Base-by-base conservation (phyloP, 2,888 invertebrate genomes). In the Xestia xanthographa region DNA sequence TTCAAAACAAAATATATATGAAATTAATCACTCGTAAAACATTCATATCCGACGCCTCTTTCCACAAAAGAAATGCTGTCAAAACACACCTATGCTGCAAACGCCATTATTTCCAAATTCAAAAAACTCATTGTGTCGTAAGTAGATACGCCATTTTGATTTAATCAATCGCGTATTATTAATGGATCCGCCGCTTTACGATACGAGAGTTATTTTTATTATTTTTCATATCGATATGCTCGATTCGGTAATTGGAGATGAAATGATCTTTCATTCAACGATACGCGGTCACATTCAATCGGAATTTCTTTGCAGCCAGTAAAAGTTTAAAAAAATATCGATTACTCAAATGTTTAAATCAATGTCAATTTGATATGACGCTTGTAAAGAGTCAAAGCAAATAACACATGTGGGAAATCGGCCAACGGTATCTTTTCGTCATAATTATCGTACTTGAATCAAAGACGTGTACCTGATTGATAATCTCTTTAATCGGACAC, bases 111-210 rank as follows among this genome's bases (percentile, higher is more conserved):
- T 91, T 91, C 90, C 82, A 92, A 93, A 93, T 91, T 90, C 89
- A 83, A 85, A 89, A 92, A 90, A 85, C 84, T 88, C 89, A 90
- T 91, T 92, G 90, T 93, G 88, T 90, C 86, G 84, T 85, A 91
- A 91, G 89, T 87, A 83, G 77, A 87, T 88, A 84, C 84, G 90
- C 89, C 90, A 90, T 93, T 91, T 90, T 89, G 91, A 92, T 92
- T 92, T 91, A 92, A 93, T 93, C 93, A 92, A 92, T 91, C 90
- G 92, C 87, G 81, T 89, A 90, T 93, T 93, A 93, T 93, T 93
- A 92, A 93, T 93, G 90, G 91, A 88, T 88, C 79, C 66, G 79
- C 82, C 76, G 83, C 77, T 84, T 82, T 87, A 86, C 83, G 84
- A 87, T 88, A 84, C 78, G 77, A 87, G 67, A 86, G 79, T 77